phyloP scores from a whole-genome alignment of 2,113 vertebrate genomes.

The Mustela lutreola region DNA sequence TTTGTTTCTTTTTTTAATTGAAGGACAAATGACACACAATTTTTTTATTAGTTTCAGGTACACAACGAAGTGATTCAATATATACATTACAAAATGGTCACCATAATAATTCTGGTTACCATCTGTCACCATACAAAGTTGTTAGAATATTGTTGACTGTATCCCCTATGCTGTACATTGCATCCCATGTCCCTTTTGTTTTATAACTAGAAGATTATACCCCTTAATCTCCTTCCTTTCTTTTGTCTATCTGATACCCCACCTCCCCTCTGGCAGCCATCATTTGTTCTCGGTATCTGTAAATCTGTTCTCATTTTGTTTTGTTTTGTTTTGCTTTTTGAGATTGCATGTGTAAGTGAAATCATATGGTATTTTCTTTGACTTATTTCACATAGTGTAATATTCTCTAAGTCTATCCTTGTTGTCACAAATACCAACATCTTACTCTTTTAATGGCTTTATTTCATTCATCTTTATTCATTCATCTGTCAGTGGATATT shows the following conservation, averaged over 20 bases:
- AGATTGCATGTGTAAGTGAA: background rate
- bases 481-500: background rate
- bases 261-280: background rate
- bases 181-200: background rate
- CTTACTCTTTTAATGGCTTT: background rate
- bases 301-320: background rate
- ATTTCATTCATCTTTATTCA: too few species aligned
- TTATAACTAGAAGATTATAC: background rate
- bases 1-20: background rate
- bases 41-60: background rate
- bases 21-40: background rate
- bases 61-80: background rate
- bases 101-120: background rate
- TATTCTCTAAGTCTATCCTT: background rate
- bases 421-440: background rate
- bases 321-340: background rate
- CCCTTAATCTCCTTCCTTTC: background rate
- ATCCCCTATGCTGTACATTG: background rate
- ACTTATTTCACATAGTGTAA: background rate
- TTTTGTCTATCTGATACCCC: background rate
- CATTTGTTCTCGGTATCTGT: background rate
- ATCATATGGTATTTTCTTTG: background rate
- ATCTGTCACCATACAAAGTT: background rate
- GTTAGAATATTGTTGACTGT: background rate
- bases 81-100: background rate